A percentile compares a stretch with the other conserved stretches of the same genome.
These are phyloP conservation scores for Dipodomys spectabilis DNA, from an alignment of 2,113 vertebrate species.

Conservation along the genomic window DNA sequence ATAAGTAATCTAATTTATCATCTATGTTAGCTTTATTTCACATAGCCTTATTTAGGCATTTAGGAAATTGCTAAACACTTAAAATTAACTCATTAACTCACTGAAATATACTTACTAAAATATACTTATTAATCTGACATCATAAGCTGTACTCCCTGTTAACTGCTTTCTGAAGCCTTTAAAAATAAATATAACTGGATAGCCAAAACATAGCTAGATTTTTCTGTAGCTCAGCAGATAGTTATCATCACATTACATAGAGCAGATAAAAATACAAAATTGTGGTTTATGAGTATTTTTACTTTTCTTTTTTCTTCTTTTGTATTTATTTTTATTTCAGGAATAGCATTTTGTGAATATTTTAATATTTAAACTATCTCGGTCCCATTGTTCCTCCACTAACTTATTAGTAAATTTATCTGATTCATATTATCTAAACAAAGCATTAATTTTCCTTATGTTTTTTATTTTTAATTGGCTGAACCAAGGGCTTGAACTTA, in stretches of 20 bases:
- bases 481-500: no score
- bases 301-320: neutral
- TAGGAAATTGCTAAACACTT: constrained; percentile 17
- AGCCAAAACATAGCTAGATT: neutral
- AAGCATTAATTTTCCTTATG: constrained; percentile 1
- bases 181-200: constrained; percentile 49
- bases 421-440: constrained; percentile 49
- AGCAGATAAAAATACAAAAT: neutral
- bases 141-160: neutral
- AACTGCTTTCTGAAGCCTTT: constrained; percentile 9
- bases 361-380: constrained; percentile 30
- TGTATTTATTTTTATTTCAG: constrained; percentile 29
- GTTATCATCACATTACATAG: neutral
- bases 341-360: constrained; percentile 33
- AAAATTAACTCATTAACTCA: no score
- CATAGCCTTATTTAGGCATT: neutral
- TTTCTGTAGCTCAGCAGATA: constrained; percentile 2
- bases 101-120: no score
- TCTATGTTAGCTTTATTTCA: constrained; percentile 26
- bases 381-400: constrained; percentile 1
- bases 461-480: no score
- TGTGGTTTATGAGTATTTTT: neutral
- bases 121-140: constrained; percentile 15
- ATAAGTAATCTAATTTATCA: constrained; percentile 13
- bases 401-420: constrained; percentile 52